Conservation (phyloP, 1,140 invertebrate species). For the Mizuhopecten yessoensis region DNA sequence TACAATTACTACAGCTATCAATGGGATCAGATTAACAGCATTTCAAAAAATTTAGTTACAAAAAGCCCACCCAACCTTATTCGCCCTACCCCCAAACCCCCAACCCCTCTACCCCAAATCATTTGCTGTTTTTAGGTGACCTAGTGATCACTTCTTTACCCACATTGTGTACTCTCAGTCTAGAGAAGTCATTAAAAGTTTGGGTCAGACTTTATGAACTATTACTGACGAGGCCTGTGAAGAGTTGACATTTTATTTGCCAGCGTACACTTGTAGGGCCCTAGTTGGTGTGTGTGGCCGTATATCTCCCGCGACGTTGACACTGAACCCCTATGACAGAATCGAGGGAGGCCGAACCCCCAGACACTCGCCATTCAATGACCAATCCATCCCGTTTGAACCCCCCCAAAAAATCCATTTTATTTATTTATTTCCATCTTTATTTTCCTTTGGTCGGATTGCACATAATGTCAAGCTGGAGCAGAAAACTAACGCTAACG, state of each 20-base stretch:
- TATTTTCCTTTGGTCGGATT: background rate
- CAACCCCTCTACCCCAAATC: no score
- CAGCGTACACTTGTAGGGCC: background rate
- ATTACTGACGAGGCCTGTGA: background rate
- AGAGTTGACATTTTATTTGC: background rate
- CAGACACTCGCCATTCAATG: background rate
- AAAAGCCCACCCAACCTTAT: no score
- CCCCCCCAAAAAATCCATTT: background rate
- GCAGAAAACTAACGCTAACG: slow-evolving; percentile 31
- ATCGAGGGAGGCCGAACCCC: background rate
- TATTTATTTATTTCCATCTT: background rate
- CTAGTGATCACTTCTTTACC: no score
- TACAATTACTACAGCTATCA: no score
- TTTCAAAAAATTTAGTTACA: no score
- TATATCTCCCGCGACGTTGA: background rate
- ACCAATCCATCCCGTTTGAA: slow-evolving; percentile 11
- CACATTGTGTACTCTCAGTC: no score
- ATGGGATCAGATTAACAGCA: no score
- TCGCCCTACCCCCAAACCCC: no score
- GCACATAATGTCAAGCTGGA: background rate
- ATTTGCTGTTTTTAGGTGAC: no score
- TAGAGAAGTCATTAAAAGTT: background rate
- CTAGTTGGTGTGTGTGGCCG: background rate
- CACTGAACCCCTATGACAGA: background rate
- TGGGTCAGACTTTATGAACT: background rate